Evolutionary conservation across 2,888 invertebrate species (phyloP), one percentile per base, ranked within the genome.

Genomic region (Limnephilus auricula): DNA sequence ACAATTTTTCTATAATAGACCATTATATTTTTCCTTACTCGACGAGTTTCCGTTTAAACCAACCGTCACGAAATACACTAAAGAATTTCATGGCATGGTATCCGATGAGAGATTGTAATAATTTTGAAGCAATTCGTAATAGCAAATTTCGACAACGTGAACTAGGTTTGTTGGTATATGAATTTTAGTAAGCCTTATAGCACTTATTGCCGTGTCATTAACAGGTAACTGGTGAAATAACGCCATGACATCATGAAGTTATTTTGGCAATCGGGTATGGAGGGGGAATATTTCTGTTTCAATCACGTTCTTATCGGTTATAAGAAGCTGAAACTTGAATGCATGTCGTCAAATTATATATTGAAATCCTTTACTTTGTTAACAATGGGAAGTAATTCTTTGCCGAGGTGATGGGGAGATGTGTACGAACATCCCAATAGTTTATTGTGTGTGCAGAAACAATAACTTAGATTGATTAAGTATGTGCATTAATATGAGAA

Each of bases 161-260:
- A 34, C 25, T 37, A n/a, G 65, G 65, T 65, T 30, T 87, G 65
- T 87, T 31, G 65, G 50, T 34, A 87, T n/a, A 65, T 86, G 87
- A 87, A 13, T 65, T 12, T 40, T 40, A 40, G 10, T 15, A 87
- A 50, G 65, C 87, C 87, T 65, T 78, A 32, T 31, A 32, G 32
- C 34, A 87, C 87, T 87, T 50, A 65, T 65, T 65, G 50, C 65
- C 65, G 87, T 87, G 65, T 65, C 87, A 87, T 87, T 87, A 87
- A 31, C 87, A 10, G 87, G 87, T 87, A 87, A 87, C 65, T 30
- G 31, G 15, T 15, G 30, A 15, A 65, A 65, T 87, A 65, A 34
- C 6, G 13, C n/a, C 32, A 87, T 87, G 65, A 65, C 65, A 32
- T 32, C 87, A 87, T 65, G 31, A 31, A 65, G 30, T n/a, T 34